phyloP scores from a whole-genome alignment of 2,888 invertebrate species.

The Dryocosmus kuriphilus region DNA sequence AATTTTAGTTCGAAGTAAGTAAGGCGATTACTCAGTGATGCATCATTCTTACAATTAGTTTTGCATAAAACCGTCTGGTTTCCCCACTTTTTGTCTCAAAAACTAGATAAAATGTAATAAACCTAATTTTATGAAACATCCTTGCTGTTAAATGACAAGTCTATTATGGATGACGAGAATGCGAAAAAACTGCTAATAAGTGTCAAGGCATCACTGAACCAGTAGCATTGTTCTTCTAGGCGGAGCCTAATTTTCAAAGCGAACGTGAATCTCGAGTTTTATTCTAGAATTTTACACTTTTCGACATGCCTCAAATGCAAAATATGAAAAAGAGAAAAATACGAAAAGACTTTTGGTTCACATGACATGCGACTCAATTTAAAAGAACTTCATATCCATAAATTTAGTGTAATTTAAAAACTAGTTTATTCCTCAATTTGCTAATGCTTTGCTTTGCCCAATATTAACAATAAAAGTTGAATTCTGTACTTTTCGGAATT shows the following conservation, averaged over 20 bases:
- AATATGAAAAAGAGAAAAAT: too few relatives aligned
- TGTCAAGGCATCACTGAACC: constrained; percentile 36
- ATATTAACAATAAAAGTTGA: too few relatives aligned
- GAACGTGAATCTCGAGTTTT: constrained; percentile 39
- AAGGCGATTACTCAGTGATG: constrained; percentile 15
- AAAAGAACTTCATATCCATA: neutral
- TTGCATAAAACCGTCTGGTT: neutral
- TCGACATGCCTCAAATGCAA: constrained; percentile 17
- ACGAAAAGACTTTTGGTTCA: neutral
- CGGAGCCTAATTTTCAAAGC: constrained; percentile 37
- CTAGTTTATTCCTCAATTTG: neutral
- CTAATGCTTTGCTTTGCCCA: too few relatives aligned
- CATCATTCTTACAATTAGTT: constrained; percentile 4
- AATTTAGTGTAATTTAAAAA: neutral
- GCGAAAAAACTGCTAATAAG: constrained; percentile 24
- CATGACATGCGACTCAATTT: neutral
- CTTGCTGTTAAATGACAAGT: constrained; percentile 23
- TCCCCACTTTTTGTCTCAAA: neutral
- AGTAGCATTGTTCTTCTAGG: constrained; percentile 36
- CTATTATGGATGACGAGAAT: constrained; percentile 20
- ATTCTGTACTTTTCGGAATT: too few relatives aligned
- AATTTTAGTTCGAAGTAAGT: neutral
- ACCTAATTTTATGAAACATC: neutral
- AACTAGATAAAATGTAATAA: constrained; percentile 4
- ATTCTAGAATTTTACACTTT: constrained; percentile 34